Evolutionary conservation across 2,888 invertebrate species (phyloP).

Genomic region (Xiphydria camelus): DNA sequence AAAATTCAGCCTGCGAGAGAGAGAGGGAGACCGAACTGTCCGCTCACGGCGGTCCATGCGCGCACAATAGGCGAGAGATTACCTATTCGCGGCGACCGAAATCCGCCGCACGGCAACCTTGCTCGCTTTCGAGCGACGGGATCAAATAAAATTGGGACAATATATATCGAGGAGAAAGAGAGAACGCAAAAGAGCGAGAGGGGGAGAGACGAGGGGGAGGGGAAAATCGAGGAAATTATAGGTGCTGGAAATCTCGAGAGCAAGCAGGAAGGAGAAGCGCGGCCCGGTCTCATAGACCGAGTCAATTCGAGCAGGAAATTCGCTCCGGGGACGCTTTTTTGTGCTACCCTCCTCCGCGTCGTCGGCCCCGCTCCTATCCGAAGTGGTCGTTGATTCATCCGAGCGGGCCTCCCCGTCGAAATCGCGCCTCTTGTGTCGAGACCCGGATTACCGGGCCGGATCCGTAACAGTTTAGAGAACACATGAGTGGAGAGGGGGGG

Average conservation of each 20-base stretch:
- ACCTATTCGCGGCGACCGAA: no score
- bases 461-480: constrained; percentile 26
- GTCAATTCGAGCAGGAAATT: constrained; percentile 54
- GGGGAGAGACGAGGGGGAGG: constrained; percentile 20
- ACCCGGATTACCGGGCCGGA: not conserved
- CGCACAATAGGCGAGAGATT: no score
- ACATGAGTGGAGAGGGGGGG: no score
- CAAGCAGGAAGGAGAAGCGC: constrained; percentile 54
- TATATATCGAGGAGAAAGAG: constrained; percentile 12
- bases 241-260: constrained; percentile 54
- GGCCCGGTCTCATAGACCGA: constrained; percentile 33
- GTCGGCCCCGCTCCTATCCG: no score
- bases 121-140: constrained; percentile 40
- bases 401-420: no score
- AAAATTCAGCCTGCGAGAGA: no score
- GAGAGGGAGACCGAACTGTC: no score
- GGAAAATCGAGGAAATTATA: constrained; percentile 46
- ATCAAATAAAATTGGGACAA: constrained; percentile 19
- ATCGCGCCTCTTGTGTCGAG: no score
- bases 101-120: no score
- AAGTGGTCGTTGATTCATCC: no score
- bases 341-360: no score
- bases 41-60: no score
- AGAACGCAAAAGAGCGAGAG: constrained; percentile 23
- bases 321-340: constrained; percentile 31